phyloP scores from a whole-genome alignment of 2,113 vertebrate species.

The Psittacara wagleri region DNA sequence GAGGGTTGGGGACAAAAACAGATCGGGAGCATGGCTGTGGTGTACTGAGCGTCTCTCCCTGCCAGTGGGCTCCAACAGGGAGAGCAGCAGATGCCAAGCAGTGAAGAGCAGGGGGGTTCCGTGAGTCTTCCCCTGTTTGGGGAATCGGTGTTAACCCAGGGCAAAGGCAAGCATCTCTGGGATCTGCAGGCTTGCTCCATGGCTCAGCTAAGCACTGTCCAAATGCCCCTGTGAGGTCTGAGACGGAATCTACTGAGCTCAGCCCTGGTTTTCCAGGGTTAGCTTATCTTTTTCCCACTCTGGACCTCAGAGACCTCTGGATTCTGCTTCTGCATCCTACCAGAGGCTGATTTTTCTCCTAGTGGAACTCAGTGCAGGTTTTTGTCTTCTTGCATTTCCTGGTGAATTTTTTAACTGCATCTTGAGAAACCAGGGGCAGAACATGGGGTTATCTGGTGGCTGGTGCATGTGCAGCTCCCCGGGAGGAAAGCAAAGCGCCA shows the following conservation, averaged over 20 bases:
- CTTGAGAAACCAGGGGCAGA: background rate
- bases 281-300: background rate
- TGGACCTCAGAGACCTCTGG: background rate
- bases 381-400: background rate
- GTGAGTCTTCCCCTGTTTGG: background rate
- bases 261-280: background rate
- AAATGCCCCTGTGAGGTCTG: background rate
- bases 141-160: fast-evolving
- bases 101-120: background rate
- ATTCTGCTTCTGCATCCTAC: background rate
- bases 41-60: background rate
- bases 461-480: background rate
- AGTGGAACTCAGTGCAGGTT: background rate
- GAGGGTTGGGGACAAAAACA: background rate
- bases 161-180: background rate
- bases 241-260: background rate
- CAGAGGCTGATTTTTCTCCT: background rate
- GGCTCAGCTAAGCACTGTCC: fast-evolving
- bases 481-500: fast-evolving
- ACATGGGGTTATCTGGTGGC: background rate
- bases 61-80: fast-evolving
- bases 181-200: background rate
- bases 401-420: background rate
- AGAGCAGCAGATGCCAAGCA: background rate
- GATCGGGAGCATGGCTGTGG: fast-evolving